These are phyloP conservation scores for Brachionus rotundiformis DNA, from an alignment of 1,140 invertebrate genomes.

Conservation along the genomic window DNA sequence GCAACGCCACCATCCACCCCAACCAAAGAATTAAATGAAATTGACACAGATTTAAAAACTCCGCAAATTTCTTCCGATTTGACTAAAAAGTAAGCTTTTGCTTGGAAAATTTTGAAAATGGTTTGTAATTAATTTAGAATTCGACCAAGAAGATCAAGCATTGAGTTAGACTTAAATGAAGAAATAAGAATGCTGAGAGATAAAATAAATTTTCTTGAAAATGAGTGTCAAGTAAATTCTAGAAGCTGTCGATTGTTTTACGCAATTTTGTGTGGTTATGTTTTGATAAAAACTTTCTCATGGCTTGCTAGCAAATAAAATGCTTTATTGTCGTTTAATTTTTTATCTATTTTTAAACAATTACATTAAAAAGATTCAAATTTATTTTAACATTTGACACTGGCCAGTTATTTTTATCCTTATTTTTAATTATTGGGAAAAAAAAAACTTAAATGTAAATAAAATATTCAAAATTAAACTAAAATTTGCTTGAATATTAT, in stretches of 20 bases:
- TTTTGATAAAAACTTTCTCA: slow-evolving; percentile 46
- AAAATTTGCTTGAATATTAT: too few relatives aligned
- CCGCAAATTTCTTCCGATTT: slow-evolving; percentile 44
- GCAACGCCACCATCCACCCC: slow-evolving; percentile 44
- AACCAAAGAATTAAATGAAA: not conserved
- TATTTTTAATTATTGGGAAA: too few relatives aligned
- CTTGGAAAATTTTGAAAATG: not conserved
- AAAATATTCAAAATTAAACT: too few relatives aligned
- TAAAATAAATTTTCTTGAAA: slow-evolving; percentile 30
- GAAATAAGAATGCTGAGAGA: slow-evolving; percentile 50
- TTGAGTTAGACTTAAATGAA: slow-evolving; percentile 41
- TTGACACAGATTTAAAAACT: slow-evolving; percentile 5
- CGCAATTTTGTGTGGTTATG: slow-evolving; percentile 49
- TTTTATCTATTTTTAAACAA: too few relatives aligned
- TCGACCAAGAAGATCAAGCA: slow-evolving; percentile 50
- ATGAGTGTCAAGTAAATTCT: slow-evolving; percentile 44
- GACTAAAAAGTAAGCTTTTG: not conserved
- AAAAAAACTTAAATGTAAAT: too few relatives aligned
- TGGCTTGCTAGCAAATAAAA: slow-evolving; percentile 44
- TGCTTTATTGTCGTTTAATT: not conserved
- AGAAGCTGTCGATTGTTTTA: slow-evolving; percentile 50
- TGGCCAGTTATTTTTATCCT: too few relatives aligned
- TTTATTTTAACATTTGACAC: not conserved
- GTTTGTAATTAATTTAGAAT: slow-evolving; percentile 34
- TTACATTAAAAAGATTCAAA: too few relatives aligned